These are phyloP conservation scores for Spheniscus humboldti DNA, from an alignment of 2,797 vertebrate species.

Conservation along the genomic window DNA sequence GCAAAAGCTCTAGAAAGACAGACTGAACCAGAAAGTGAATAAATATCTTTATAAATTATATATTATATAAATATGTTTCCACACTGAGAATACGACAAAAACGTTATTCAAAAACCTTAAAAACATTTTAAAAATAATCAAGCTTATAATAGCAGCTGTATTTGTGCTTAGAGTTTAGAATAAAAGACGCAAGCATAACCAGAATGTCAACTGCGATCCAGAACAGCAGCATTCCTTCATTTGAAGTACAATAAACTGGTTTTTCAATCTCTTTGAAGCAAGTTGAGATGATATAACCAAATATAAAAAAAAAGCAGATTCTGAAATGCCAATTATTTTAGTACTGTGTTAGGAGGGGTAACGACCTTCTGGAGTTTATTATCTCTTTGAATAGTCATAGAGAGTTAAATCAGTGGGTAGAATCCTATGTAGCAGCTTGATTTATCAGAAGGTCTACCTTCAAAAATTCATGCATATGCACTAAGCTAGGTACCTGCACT, in stretches of 20 bases:
- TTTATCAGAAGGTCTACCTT: neutral
- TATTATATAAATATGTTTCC: conserved; percentile 33
- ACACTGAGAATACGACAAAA: conserved; percentile 16
- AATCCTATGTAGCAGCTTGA: neutral
- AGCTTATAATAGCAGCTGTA: neutral
- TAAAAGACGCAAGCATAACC: neutral
- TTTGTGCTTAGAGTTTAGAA: neutral
- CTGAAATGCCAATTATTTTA: neutral
- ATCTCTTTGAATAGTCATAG: neutral
- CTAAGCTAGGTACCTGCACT: neutral
- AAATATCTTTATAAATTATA: neutral
- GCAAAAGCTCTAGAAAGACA: neutral
- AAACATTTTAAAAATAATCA: neutral
- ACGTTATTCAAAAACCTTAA: neutral
- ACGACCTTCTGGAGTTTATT: neutral
- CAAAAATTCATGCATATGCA: neutral
- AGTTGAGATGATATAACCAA: neutral
- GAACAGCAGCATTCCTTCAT: neutral
- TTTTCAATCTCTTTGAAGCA: neutral
- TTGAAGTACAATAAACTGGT: neutral
- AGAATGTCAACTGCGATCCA: neutral
- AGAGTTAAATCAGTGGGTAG: too few species aligned
- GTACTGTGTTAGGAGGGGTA: neutral
- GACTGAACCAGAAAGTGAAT: neutral
- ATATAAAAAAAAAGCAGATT: neutral